Percentiles rank a stretch among this genome's conserved stretches.
Conservation (phyloP, 1,140 invertebrate genomes). For the Mactra quadrangularis region DNA sequence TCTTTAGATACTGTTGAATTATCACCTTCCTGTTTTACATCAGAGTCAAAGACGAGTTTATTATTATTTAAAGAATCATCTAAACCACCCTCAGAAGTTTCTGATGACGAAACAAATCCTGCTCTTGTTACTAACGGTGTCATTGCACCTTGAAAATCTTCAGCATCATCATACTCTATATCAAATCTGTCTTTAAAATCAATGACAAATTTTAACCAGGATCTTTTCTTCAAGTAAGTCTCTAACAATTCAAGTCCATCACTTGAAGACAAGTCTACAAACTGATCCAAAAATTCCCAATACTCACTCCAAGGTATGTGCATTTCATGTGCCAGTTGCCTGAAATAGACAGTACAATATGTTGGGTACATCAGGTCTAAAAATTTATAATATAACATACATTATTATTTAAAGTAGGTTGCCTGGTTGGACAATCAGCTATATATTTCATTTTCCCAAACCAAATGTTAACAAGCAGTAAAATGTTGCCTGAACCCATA, state of each 20-base stretch:
- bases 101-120: not conserved
- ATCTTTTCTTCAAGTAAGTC: conserved; percentile 87
- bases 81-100: conserved; percentile 20
- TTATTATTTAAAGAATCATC: not conserved
- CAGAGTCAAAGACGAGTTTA: not conserved
- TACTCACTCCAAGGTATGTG: conserved; percentile 93
- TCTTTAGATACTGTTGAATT: not conserved
- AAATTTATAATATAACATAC: not conserved
- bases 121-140: conserved; percentile 12
- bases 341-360: conserved; percentile 80
- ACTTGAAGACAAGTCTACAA: conserved; percentile 89
- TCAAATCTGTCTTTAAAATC: conserved; percentile 41
- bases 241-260: conserved; percentile 90
- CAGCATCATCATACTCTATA: not conserved
- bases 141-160: not conserved
- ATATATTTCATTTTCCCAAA: no score
- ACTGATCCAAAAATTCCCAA: conserved; percentile 93
- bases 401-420: no score
- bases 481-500: no score
- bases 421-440: no score
- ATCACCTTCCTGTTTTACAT: not conserved
- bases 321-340: conserved; percentile 90
- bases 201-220: conserved; percentile 54
- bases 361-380: not conserved
- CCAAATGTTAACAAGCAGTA: no score